Base-by-base conservation (phyloP, 2,888 invertebrate species). In the Cantharis flavilabris region DNA sequence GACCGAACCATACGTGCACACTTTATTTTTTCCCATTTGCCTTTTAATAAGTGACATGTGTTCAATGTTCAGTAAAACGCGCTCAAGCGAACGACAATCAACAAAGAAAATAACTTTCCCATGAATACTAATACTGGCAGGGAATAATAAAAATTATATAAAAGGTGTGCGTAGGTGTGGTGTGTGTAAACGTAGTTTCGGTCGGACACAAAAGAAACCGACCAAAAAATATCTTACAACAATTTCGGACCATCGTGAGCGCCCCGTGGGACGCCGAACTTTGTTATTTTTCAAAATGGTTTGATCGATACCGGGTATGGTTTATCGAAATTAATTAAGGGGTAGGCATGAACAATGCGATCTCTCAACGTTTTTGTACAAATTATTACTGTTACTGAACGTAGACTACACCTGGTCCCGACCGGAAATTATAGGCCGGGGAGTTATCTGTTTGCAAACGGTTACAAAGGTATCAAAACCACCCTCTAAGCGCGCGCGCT, bases 381-480 rank as follows among this genome's bases (percentile, higher is more conserved):
- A 76, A 76, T 76, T 76, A 76, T 76, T 73, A 62, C 73, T 76
- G 73, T 70, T 76, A 64, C 33, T 14, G 30, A 70, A 70, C 65
- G 75, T 65, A 70, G 72, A 23, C 75, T 75, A 70, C 78, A 78
- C 75, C 78, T 78, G 78, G 78, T 70, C 72, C 62, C 72, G 23
- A 75, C 78, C 78, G 78, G 78, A 78, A 78, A 78, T 75, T 78
- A 75, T 70, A 75, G 75, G 23, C 72, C 73, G 67, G 75, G 78
- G 69, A 67, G 70, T 75, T 78, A 72, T 75, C 73, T 76, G 49
- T 69, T 72, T 69, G 75, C 65, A 67, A 67, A 67, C 65, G 65
- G 65, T 67, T 67, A 67, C 65, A 67, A 67, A 67, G 65, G 65
- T 23, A 20, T 23, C 26, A 49, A 49, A 49, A 23, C 65, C 65